phyloP scores from a whole-genome alignment of 2,888 invertebrate genomes.

The Rhagophthalmus giganteus region DNA sequence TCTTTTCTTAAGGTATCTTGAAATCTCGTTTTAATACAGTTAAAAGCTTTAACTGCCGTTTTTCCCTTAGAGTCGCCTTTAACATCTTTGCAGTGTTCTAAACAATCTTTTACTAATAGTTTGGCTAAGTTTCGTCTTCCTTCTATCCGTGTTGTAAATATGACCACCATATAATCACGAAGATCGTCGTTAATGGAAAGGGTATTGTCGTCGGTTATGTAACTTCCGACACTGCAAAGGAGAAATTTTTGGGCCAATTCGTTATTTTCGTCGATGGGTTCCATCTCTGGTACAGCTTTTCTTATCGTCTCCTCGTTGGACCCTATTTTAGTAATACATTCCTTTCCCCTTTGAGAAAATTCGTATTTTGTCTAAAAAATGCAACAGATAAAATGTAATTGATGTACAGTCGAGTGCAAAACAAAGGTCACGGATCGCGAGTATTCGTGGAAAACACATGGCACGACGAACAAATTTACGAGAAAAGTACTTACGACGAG shows the following conservation, averaged over 20 bases:
- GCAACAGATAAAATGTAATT: not conserved
- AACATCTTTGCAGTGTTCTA: conserved; percentile 2
- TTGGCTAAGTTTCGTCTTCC: conserved; percentile 2
- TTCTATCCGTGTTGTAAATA: not conserved
- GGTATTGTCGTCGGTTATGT: conserved; percentile 3
- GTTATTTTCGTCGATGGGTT: conserved; percentile 1
- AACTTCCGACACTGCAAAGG: conserved; percentile 1
- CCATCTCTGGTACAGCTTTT: not conserved
- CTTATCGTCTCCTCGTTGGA: not conserved
- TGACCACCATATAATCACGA: not conserved
- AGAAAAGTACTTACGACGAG: no score
- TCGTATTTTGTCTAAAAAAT: not conserved
- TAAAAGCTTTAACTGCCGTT: conserved; percentile 7
- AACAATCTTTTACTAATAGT: not conserved
- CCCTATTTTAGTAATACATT: conserved; percentile 3
- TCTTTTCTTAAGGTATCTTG: not conserved
- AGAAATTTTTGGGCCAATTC: conserved; percentile 4
- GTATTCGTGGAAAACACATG: no score
- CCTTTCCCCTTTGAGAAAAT: conserved; percentile 2
- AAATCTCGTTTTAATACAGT: conserved; percentile 2
- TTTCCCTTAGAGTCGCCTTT: conserved; percentile 7
- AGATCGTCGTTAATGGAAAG: not conserved
- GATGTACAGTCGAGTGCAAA: no score
- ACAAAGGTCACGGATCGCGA: no score
- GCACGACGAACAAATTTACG: no score